Conservation (phyloP, 2,888 invertebrate genomes). For the Xylocampa areola region DNA sequence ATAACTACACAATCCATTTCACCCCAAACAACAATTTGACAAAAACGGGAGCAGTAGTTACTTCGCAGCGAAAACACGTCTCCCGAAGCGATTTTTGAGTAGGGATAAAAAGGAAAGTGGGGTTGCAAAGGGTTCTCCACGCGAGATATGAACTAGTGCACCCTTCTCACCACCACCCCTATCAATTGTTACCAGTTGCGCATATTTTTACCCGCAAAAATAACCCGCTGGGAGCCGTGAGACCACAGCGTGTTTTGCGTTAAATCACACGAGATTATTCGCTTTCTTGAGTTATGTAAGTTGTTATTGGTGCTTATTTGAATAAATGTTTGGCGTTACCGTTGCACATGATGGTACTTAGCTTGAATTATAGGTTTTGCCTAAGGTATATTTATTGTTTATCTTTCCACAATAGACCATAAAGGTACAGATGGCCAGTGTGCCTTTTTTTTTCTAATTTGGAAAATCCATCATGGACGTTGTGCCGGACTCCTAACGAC, state of each 20-base stretch:
- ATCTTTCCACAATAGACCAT: slow-evolving; percentile 3
- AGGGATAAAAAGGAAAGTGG: slow-evolving; percentile 83
- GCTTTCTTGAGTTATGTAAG: slow-evolving; percentile 40
- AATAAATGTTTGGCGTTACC: slow-evolving; percentile 42
- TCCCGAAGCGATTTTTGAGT: slow-evolving; percentile 84
- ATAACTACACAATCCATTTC: slow-evolving; percentile 63
- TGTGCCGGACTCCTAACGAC: no score
- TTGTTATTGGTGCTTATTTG: slow-evolving; percentile 28
- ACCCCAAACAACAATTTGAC: slow-evolving; percentile 70
- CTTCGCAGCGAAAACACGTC: slow-evolving; percentile 77
- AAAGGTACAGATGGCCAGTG: background rate
- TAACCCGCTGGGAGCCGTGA: slow-evolving; percentile 65
- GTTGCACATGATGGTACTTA: slow-evolving; percentile 19
- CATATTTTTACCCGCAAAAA: slow-evolving; percentile 81
- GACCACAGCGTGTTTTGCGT: slow-evolving; percentile 61
- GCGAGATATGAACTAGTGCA: slow-evolving; percentile 78
- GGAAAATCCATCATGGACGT: no score
- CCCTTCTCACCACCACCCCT: slow-evolving; percentile 76
- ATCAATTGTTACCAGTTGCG: slow-evolving; percentile 87
- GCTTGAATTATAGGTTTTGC: slow-evolving; percentile 14
- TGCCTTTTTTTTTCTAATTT: no score
- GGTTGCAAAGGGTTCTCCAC: slow-evolving; percentile 80
- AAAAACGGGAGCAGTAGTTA: slow-evolving; percentile 84
- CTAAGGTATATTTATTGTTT: slow-evolving; percentile 8
- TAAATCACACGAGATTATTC: slow-evolving; percentile 62